Percentiles rank a stretch among this genome's conserved stretches.
phyloP scores from a whole-genome alignment of 2,797 vertebrate species.

The Ptychadena robeensis region DNA sequence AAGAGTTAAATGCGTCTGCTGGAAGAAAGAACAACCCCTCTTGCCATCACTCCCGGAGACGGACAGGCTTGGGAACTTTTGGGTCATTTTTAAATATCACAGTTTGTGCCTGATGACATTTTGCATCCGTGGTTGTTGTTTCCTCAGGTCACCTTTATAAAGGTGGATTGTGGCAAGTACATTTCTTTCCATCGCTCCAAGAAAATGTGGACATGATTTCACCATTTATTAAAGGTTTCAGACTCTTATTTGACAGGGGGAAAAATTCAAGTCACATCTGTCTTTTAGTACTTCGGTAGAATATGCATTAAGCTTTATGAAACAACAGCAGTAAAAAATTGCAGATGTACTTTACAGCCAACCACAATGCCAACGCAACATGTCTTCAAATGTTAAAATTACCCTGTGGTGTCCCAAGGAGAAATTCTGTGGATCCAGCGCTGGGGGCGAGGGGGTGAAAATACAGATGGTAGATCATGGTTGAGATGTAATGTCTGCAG shows the following conservation, averaged over 20 bases:
- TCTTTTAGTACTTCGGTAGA: background rate
- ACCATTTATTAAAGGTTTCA: constrained; percentile 15
- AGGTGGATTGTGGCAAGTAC: constrained; percentile 11
- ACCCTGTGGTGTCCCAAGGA: too few species aligned
- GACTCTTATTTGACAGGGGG: background rate
- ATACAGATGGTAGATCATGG: too few species aligned
- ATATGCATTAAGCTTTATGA: too few species aligned
- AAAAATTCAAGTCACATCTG: background rate
- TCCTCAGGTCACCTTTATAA: constrained; percentile 17
- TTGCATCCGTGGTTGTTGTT: constrained; percentile 5
- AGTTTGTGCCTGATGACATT: constrained; percentile 36
- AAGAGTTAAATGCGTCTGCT: constrained; percentile 32
- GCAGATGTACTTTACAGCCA: too few species aligned
- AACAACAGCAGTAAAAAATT: too few species aligned
- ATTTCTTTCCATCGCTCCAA: background rate
- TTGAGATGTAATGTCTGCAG: too few species aligned
- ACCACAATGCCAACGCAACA: too few species aligned
- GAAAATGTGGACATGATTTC: constrained; percentile 19
- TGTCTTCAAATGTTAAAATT: too few species aligned
- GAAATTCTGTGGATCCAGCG: too few species aligned
- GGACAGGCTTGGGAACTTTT: constrained; percentile 7
- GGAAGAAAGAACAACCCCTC: constrained; percentile 1
- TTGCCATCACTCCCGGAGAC: constrained; percentile 4
- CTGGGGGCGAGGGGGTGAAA: too few species aligned
- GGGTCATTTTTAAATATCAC: constrained; percentile 57